Evolutionary conservation across 2,888 invertebrate species (phyloP).

Genomic region (Drosophila setosimentum): DNA sequence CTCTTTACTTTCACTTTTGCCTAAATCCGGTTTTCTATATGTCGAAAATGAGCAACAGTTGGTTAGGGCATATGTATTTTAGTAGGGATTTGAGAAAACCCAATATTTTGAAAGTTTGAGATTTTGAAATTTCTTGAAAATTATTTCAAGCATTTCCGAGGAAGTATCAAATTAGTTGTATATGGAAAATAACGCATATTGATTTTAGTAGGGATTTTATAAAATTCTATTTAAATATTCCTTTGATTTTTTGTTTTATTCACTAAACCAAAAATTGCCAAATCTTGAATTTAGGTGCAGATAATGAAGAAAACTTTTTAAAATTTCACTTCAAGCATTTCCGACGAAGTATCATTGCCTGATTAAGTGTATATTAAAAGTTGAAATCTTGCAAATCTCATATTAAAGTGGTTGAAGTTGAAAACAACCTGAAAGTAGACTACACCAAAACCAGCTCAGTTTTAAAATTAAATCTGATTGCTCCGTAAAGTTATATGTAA

Average conservation of each 20-base stretch:
- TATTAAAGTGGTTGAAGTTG: background rate
- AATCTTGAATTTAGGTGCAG: background rate
- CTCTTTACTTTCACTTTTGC: slow-evolving; percentile 4
- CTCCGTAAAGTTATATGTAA: background rate
- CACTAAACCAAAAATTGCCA: background rate
- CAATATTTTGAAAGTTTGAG: no score
- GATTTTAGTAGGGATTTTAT: background rate
- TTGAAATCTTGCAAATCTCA: background rate
- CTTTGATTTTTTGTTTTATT: background rate
- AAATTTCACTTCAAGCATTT: no score
- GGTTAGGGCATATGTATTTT: slow-evolving; percentile 1
- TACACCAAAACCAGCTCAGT: background rate
- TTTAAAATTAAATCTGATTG: background rate
- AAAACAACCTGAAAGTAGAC: background rate
- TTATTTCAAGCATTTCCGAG: background rate
- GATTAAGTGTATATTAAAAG: background rate
- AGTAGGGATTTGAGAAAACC: background rate
- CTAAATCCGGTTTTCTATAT: no score
- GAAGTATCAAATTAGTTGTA: background rate
- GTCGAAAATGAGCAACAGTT: slow-evolving; percentile 20
- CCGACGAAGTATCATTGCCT: background rate
- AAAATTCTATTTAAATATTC: background rate
- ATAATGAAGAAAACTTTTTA: no score
- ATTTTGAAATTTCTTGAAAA: background rate
- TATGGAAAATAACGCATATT: background rate